phyloP scores from a whole-genome alignment of 2,797 vertebrate species.

The Hypotaenidia okinawae region DNA sequence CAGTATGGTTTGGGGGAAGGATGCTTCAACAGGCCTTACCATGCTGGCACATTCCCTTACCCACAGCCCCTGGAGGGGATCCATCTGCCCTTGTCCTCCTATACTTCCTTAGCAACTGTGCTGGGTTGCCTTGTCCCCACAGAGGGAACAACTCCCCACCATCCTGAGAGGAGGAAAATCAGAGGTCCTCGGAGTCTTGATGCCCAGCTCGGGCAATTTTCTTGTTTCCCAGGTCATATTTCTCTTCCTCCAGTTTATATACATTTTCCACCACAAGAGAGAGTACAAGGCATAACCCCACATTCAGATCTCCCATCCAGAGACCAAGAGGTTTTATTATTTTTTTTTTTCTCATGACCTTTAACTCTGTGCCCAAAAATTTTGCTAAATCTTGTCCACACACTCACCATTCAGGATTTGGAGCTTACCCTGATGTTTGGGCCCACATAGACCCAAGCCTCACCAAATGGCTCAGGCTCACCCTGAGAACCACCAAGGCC shows the following conservation, averaged over 20 bases:
- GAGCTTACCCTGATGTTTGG: accelerated
- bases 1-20: accelerated
- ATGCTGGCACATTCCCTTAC: neutral
- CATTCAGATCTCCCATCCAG: neutral
- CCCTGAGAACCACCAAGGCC: too few species aligned
- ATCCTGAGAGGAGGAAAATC: neutral
- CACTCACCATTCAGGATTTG: neutral
- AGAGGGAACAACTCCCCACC: neutral
- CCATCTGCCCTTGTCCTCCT: neutral
- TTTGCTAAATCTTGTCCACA: neutral
- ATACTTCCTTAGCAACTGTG: neutral
- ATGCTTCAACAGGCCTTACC: neutral
- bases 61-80: accelerated
- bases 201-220: neutral
- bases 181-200: neutral
- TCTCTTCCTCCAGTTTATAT: neutral
- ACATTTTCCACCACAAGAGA: neutral
- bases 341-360: too few species aligned
- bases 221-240: neutral
- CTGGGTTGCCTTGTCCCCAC: accelerated
- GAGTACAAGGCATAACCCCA: neutral
- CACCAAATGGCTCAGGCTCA: accelerated
- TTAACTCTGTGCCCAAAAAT: neutral
- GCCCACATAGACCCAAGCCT: accelerated
- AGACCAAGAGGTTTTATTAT: too few species aligned